phyloP scores from a whole-genome alignment of 2,113 vertebrate species.

The Indicator indicator region DNA sequence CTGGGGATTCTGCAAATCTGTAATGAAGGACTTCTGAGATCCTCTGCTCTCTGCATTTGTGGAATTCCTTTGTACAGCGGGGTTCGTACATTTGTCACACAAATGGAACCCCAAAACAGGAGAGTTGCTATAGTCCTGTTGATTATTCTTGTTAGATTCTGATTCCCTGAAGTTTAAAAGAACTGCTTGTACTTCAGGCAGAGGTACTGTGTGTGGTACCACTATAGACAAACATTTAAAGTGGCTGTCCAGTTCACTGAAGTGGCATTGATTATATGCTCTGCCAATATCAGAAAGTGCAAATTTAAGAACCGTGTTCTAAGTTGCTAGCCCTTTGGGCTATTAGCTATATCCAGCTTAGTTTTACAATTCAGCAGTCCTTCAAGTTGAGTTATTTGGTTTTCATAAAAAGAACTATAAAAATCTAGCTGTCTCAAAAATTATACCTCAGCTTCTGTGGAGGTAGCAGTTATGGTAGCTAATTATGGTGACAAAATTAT shows the following conservation, averaged over 20 bases:
- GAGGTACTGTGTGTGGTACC: not conserved
- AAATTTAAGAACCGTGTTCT: not conserved
- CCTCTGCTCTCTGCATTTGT: too few species aligned
- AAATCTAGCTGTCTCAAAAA: not conserved
- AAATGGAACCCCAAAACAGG: too few species aligned
- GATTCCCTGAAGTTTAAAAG: not conserved
- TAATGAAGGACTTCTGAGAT: too few species aligned
- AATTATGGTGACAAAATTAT: not conserved
- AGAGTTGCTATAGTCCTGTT: not conserved
- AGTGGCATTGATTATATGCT: not conserved
- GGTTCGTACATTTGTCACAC: too few species aligned
- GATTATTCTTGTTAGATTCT: not conserved
- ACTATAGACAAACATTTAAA: not conserved
- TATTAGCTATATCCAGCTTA: not conserved
- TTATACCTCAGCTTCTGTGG: accelerated
- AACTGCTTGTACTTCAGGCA: not conserved
- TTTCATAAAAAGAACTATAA: not conserved
- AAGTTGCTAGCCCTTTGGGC: not conserved
- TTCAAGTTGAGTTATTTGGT: not conserved
- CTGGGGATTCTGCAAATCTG: too few species aligned
- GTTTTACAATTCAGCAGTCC: not conserved
- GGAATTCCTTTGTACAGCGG: too few species aligned
- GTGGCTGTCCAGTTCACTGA: accelerated
- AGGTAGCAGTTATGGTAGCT: not conserved
- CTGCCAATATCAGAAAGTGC: not conserved